Evolutionary conservation across 2,888 invertebrate genomes (phyloP), one percentile per base, ranked within the genome.

Genomic region (Dasysyrphus tricinctus): DNA sequence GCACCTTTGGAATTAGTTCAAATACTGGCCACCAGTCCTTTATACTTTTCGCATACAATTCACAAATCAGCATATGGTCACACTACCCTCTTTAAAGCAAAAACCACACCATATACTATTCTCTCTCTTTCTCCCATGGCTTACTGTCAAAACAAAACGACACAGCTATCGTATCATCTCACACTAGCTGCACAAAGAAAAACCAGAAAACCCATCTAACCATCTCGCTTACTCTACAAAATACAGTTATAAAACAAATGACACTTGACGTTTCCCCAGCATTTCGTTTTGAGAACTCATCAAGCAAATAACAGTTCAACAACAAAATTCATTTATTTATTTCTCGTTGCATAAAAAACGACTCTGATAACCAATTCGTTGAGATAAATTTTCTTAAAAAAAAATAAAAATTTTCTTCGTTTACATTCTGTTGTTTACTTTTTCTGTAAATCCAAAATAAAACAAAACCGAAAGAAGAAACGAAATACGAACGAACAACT

Each of bases 231-330:
- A 12, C 7, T 12, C 29, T 16, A n/a, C 49, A 56, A 76, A 73
- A 39, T n/a, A 74, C 81, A 81, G 81, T 85, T 85, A 85, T 85
- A 85, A 85, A 82, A 74, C 63, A 69, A 77, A 78, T 85, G 85
- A 77, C 85, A 85, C 73, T 77, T 85, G 77, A 81, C 81, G 57
- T 78, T 80, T 78, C 69, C 49, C 29, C 74, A 85, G 81, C 85
- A 85, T 81, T 81, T 78, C 81, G 81, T 81, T 85, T 74, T 77
- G 85, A 77, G 63, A 51, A 77, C 70, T 74, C 61, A 63, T 57
- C 80, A 51, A 85, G 69, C 51, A 56, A 85, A 69, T 69, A 56
- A 74, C 63, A 73, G 80, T 73, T 73, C 59, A 12, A 14, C 29
- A 54, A 12, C 16, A 51, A n/a, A 34, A 34, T 37, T 39, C 34